phyloP scores from a whole-genome alignment of 2,888 invertebrate species.

The Ceraclea dissimilis region DNA sequence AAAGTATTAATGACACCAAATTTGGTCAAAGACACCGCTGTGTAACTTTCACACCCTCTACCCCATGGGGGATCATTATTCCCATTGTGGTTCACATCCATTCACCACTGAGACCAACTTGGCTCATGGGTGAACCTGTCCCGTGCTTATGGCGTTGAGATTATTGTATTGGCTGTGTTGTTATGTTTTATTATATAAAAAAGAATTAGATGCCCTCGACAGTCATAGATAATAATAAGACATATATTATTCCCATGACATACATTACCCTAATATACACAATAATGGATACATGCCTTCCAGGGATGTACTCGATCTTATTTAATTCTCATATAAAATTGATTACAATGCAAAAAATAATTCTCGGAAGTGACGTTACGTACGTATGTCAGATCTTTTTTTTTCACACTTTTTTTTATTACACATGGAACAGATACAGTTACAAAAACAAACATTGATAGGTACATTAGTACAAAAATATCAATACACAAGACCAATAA shows the following conservation, averaged over 20 bases:
- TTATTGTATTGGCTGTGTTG: not conserved
- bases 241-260: not conserved
- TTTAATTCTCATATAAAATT: no score
- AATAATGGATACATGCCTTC: not conserved
- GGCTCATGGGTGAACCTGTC: not conserved
- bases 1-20: not conserved
- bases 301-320: no score
- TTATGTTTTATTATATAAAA: not conserved
- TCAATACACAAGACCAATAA: no score
- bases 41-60: not conserved
- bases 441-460: no score
- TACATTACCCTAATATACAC: not conserved
- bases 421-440: no score
- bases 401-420: no score
- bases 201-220: not conserved
- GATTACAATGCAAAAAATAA: no score
- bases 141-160: not conserved
- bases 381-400: no score
- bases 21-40: not conserved
- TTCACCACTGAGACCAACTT: not conserved
- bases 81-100: not conserved
- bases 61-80: not conserved
- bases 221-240: not conserved
- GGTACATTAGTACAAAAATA: no score
- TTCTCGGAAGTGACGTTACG: no score